Evolutionary conservation across 2,797 vertebrate genomes (phyloP).

Genomic region (Centropyge bicolor): DNA sequence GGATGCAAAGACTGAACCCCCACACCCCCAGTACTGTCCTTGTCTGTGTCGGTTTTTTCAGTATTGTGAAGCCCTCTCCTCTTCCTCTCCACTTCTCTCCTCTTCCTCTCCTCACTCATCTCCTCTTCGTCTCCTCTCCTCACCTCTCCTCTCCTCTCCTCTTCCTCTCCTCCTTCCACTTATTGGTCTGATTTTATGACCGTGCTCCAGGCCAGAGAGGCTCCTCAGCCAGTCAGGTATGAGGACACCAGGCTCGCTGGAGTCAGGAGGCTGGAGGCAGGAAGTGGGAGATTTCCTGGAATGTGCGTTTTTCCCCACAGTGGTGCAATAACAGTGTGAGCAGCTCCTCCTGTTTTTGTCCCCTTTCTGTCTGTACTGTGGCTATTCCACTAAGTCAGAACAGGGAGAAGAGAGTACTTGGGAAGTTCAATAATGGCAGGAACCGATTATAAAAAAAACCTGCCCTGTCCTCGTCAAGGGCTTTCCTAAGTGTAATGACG

Average conservation of each 20-base stretch:
- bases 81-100: not conserved
- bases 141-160: slow-evolving; percentile 13
- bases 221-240: slow-evolving; percentile 77
- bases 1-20: slow-evolving; percentile 53
- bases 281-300: slow-evolving; percentile 90
- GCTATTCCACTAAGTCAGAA: slow-evolving; percentile 43
- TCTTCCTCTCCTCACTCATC: slow-evolving; percentile 16
- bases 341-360: slow-evolving; percentile 81
- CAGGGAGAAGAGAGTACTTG: slow-evolving; percentile 46
- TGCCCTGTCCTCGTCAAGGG: slow-evolving; percentile 37
- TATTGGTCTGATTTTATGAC: slow-evolving; percentile 43
- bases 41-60: slow-evolving; percentile 12
- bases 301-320: slow-evolving; percentile 85
- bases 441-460: slow-evolving; percentile 43
- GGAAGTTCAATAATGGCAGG: slow-evolving; percentile 54
- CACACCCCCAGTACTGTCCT: not conserved
- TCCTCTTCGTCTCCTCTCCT: slow-evolving; percentile 15
- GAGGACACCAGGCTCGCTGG: slow-evolving; percentile 75
- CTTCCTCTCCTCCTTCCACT: slow-evolving; percentile 24
- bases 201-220: slow-evolving; percentile 46
- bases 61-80: not conserved
- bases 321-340: slow-evolving; percentile 83
- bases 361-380: slow-evolving; percentile 56
- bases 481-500: slow-evolving; percentile 55
- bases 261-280: slow-evolving; percentile 84